phyloP scores from a whole-genome alignment of 2,888 invertebrate species.

The Pandemis heparana region DNA sequence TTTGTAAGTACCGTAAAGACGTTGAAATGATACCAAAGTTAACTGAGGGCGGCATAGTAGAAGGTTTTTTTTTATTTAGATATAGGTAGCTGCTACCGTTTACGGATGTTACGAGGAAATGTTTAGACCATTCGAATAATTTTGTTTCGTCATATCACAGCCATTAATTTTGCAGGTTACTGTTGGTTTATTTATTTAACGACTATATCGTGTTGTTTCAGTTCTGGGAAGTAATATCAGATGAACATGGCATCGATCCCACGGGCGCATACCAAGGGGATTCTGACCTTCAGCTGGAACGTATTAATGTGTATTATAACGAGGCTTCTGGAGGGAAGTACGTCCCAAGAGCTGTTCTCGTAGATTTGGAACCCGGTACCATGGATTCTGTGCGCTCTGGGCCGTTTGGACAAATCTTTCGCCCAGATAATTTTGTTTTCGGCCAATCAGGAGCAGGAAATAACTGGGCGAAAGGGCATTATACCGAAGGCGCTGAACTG shows the following conservation, averaged over 20 bases:
- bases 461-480: constrained; percentile 89
- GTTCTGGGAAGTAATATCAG: constrained; percentile 93
- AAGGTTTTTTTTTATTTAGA: too few species aligned
- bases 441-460: constrained; percentile 66
- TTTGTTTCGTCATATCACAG: background rate
- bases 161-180: background rate
- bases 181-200: background rate
- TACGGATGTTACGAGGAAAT: too few species aligned
- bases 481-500: constrained; percentile 96
- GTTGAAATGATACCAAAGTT: too few species aligned
- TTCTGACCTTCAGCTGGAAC: constrained; percentile 90
- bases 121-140: too few species aligned
- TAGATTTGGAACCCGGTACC: constrained; percentile 76
- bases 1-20: too few species aligned
- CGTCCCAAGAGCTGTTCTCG: constrained; percentile 74
- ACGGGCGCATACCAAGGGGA: constrained; percentile 89
- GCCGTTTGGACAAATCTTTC: constrained; percentile 92
- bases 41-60: too few species aligned
- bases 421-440: constrained; percentile 95
- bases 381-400: constrained; percentile 96
- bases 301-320: constrained; percentile 92
- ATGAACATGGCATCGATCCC: constrained; percentile 91
- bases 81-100: too few species aligned
- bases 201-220: constrained; percentile 52
- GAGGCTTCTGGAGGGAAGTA: constrained; percentile 86